These are phyloP conservation scores for Dendrophyllia cribrosa DNA, from an alignment of 64 coral and sea anemone genomes.

Conservation along the genomic window DNA sequence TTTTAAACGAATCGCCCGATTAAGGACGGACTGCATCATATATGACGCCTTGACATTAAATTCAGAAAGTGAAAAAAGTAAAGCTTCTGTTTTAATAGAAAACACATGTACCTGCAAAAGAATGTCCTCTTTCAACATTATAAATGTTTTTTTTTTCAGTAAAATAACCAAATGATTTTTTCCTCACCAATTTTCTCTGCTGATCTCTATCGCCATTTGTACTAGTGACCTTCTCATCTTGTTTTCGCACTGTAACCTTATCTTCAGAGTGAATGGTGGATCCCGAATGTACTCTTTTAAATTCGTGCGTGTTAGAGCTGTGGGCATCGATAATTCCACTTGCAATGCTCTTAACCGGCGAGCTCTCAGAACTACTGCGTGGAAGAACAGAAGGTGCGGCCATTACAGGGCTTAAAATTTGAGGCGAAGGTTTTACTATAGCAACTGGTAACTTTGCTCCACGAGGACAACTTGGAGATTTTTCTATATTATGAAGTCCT, in stretches of 20 bases:
- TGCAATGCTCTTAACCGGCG: conserved; percentile 19
- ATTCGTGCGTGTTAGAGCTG: background rate
- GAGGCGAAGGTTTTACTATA: conserved; percentile 23
- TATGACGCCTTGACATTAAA: too few relatives aligned
- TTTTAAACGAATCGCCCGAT: too few relatives aligned
- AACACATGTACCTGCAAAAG: too few relatives aligned
- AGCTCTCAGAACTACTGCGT: background rate
- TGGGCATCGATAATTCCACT: conserved; percentile 38
- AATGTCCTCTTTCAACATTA: too few relatives aligned
- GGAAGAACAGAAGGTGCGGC: background rate
- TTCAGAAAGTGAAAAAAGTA: too few relatives aligned
- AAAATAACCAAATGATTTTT: background rate
- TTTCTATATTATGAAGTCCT: background rate
- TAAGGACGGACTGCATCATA: too few relatives aligned
- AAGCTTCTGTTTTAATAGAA: too few relatives aligned
- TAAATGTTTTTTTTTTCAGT: too few relatives aligned
- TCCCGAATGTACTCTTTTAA: conserved; percentile 4
- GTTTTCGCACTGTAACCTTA: background rate
- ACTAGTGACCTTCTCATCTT: background rate
- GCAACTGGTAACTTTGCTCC: conserved; percentile 1
- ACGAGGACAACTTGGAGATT: background rate
- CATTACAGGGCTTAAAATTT: background rate
- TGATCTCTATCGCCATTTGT: conserved; percentile 9
- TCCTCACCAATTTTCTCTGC: conserved; percentile 36
- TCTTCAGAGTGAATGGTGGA: background rate